Base-by-base conservation (phyloP, 1,140 invertebrate genomes). In the Drosophila sturtevanti region DNA sequence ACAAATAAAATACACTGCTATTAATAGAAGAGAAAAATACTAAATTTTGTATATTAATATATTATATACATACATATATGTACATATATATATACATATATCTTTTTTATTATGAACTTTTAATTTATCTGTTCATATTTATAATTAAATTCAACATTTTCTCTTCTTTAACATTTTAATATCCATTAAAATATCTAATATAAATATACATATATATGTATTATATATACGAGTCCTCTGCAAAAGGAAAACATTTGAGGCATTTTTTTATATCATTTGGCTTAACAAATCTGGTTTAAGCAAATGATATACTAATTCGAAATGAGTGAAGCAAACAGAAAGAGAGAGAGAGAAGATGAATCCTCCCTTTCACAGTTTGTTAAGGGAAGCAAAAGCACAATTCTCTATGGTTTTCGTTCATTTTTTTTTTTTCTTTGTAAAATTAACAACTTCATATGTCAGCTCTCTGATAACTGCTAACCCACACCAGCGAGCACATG, bases 371-470 rank as follows among this genome's bases (percentile, higher is more conserved):
- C 5, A 18, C 31, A 59, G 31, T 52, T 52, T 66, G 60, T 65
- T 60, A 77, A 58, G 72, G 58, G 31, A 34, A 38, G 27, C 38
- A 21, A 27, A n/a, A 38, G 21, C 14, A 24, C 14, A 37, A 27
- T 52, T 37, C 21, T 63, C 44, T 58, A 72, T 72, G 67, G 24
- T 61, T 41, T 27, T 58, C 64, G 59, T 34, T 68, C 60, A 31
- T 52, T 54, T 34, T 48, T 51, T 54, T 68, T 54, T 38, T 41
- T 51, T 31, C 37, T 22, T 38, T 75, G 65, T 51, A 51, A 75
- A 89, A 87, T 89, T 87, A 79, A 87, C 84, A 82, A 77, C 76
- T 79, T 89, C 72, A 87, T 87, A 84, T 89, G 79, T 77, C 68
- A 61, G 62, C 44, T 37, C 44, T 34, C 44, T 63, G 67, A 74